Percentiles rank a stretch among this genome's conserved stretches.
Evolutionary conservation across 2,797 vertebrate species (phyloP).

Genomic region (Delichon dasypus): DNA sequence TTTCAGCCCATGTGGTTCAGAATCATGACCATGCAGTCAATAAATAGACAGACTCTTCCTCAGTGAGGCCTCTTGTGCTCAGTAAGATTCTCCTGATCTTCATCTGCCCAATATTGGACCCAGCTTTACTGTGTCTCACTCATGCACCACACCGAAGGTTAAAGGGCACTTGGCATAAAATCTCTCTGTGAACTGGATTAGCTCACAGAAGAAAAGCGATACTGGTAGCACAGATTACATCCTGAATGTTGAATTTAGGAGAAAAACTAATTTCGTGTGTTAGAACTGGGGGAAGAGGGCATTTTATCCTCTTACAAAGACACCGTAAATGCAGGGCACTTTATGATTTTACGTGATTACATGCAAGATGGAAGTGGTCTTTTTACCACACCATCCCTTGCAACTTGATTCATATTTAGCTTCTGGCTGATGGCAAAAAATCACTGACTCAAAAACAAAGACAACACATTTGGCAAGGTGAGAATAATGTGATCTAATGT

Average conservation of each 20-base stretch:
- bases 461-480: not conserved
- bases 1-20: not conserved
- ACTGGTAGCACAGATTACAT: not conserved
- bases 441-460: not conserved
- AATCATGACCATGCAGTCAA: fast-evolving
- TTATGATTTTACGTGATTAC: not conserved
- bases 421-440: not conserved
- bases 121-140: not conserved
- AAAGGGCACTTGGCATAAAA: not conserved
- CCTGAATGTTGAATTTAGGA: not conserved
- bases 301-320: not conserved
- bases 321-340: fast-evolving
- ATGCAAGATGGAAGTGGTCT: not conserved
- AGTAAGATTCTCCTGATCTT: not conserved
- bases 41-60: not conserved
- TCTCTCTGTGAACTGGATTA: not conserved
- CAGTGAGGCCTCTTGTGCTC: fast-evolving
- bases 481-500: not conserved
- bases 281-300: not conserved
- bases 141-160: not conserved
- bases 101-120: not conserved
- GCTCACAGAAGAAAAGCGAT: not conserved
- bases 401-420: not conserved
- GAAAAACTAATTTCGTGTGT: not conserved
- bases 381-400: not conserved